Percentiles rank a stretch among this genome's conserved stretches.
Evolutionary conservation across 2,888 invertebrate species (phyloP).

Genomic region (Chromoteleia sp.): DNA sequence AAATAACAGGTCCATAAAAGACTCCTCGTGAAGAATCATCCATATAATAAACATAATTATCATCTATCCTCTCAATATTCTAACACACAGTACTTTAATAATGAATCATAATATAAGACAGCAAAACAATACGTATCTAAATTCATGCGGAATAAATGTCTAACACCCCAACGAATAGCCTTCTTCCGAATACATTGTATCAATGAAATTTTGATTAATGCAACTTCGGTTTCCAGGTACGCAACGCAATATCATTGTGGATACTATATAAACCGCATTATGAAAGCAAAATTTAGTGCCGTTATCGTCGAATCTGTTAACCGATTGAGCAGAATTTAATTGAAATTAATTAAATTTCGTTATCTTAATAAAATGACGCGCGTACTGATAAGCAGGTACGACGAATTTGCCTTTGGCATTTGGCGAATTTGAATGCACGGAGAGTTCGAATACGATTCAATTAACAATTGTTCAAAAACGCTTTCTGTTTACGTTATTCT

Average conservation of each 20-base stretch:
- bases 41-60: too few species aligned
- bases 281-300: conserved; percentile 17
- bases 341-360: conserved; percentile 21
- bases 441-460: too few species aligned
- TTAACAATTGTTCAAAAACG: too few species aligned
- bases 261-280: conserved; percentile 19
- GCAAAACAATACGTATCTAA: conserved; percentile 7
- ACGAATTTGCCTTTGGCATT: too few species aligned
- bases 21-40: too few species aligned
- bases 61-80: too few species aligned
- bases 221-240: conserved; percentile 1
- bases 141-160: conserved; percentile 14
- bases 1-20: too few species aligned
- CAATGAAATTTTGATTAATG: conserved; percentile 32
- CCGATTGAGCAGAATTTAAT: conserved; percentile 13
- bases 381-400: too few species aligned
- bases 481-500: too few species aligned
- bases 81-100: not conserved
- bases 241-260: conserved; percentile 24
- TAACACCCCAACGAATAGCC: not conserved
- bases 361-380: conserved; percentile 21
- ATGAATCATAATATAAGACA: conserved; percentile 1
- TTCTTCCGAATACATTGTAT: conserved; percentile 9
- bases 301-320: conserved; percentile 15
- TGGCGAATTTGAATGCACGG: too few species aligned